Conservation (phyloP, 2,797 vertebrate species). For the Malurus splendens region DNA sequence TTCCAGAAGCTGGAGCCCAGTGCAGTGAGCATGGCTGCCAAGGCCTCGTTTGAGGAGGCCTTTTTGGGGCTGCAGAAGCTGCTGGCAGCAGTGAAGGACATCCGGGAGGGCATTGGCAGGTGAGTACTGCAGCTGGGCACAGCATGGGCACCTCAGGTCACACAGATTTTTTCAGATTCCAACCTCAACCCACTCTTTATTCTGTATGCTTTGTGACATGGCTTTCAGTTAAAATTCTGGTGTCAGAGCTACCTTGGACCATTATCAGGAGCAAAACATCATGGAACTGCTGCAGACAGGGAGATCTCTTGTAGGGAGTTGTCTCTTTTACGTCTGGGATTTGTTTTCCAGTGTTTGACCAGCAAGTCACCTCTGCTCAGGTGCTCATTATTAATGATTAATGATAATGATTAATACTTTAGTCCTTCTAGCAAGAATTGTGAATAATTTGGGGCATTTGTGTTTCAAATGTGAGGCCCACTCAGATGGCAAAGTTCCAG, state of each 20-base stretch:
- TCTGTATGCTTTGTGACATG: neutral
- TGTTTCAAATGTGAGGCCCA: neutral
- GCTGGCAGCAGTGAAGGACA: constrained; percentile 77
- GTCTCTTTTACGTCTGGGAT: neutral
- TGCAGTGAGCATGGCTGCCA: constrained; percentile 33
- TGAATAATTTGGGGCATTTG: neutral
- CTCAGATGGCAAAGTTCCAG: neutral
- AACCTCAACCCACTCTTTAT: neutral
- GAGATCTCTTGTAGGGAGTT: neutral
- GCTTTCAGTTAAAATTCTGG: neutral
- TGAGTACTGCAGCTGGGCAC: constrained; percentile 45
- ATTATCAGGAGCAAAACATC: neutral
- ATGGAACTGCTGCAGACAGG: neutral
- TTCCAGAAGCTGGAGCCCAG: constrained; percentile 68
- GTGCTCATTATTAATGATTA: neutral
- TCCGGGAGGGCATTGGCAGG: constrained; percentile 84
- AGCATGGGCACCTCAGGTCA: neutral
- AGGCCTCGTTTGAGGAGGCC: constrained; percentile 75
- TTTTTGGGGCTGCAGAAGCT: constrained; percentile 81
- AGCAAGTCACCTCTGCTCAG: accelerated
- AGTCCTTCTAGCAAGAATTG: neutral
- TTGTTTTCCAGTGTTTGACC: neutral
- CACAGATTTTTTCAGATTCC: neutral
- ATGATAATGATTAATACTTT: neutral
- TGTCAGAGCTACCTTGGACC: neutral